A percentile compares a stretch with the other conserved stretches of the same genome.
These are phyloP conservation scores for Lasioglossum pauxillum DNA, from an alignment of 2,888 invertebrate species.

Conservation along the genomic window DNA sequence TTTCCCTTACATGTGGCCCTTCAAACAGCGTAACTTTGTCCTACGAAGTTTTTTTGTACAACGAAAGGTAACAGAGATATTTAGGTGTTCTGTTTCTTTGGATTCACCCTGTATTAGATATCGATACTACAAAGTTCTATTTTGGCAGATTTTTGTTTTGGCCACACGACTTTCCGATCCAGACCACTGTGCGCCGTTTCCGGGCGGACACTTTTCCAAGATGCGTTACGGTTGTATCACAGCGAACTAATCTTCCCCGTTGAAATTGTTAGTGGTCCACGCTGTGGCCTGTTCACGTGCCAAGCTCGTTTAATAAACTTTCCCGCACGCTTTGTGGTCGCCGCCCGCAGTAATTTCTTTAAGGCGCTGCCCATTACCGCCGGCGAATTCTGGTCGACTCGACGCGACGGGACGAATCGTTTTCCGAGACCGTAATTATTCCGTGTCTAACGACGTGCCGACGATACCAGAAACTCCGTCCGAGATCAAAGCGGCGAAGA, in stretches of 20 bases:
- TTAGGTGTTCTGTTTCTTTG: too few species aligned
- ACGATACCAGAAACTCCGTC: background rate
- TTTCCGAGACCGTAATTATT: constrained; percentile 34
- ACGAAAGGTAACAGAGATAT: too few species aligned
- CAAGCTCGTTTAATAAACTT: constrained; percentile 65
- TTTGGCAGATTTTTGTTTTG: too few species aligned
- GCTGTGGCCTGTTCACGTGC: constrained; percentile 24
- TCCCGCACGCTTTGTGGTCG: constrained; percentile 47
- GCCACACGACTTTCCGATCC: too few species aligned
- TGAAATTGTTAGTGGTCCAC: constrained; percentile 55
- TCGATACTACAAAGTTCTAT: too few species aligned
- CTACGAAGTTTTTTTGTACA: too few species aligned
- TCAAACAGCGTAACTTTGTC: too few species aligned
- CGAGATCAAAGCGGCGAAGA: constrained; percentile 5
- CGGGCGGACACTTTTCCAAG: constrained; percentile 29
- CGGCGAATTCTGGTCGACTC: constrained; percentile 34
- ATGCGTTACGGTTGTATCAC: constrained; percentile 60
- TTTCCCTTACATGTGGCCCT: too few species aligned
- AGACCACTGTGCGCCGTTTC: background rate
- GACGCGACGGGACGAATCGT: constrained; percentile 15
- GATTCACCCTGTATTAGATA: too few species aligned
- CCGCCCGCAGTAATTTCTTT: constrained; percentile 62
- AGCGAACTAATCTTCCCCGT: constrained; percentile 62
- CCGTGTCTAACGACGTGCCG: constrained; percentile 18
- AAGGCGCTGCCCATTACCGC: constrained; percentile 57